Percentiles rank a stretch among this genome's conserved stretches.
phyloP scores from a whole-genome alignment of 2,113 vertebrate genomes.

The Melanotaenia duboulayi region DNA sequence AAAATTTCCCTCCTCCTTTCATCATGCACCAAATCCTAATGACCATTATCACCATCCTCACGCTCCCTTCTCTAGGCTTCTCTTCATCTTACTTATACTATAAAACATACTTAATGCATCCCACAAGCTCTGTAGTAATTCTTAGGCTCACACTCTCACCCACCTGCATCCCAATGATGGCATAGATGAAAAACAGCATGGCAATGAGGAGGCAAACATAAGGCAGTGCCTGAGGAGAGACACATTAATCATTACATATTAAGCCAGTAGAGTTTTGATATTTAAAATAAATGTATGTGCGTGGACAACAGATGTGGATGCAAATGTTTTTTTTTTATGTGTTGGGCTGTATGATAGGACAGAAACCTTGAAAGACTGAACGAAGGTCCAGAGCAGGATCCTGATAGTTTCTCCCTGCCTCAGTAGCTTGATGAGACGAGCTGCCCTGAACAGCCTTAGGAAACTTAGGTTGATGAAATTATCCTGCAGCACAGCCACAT shows the following conservation, averaged over 20 bases:
- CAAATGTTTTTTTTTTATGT: background rate
- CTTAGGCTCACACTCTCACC: slow-evolving; percentile 45
- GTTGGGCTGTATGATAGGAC: slow-evolving; percentile 12
- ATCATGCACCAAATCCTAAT: slow-evolving; percentile 18
- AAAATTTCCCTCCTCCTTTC: slow-evolving; percentile 8
- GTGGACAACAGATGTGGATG: background rate
- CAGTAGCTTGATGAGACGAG: slow-evolving; percentile 94
- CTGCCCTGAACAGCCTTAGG: slow-evolving; percentile 92
- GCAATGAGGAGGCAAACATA: slow-evolving; percentile 87
- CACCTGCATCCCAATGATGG: slow-evolving; percentile 89
- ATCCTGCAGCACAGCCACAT: slow-evolving; percentile 81
- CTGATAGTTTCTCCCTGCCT: slow-evolving; percentile 94
- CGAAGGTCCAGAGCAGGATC: slow-evolving; percentile 94
- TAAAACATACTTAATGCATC: slow-evolving; percentile 39
- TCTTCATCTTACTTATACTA: slow-evolving; percentile 23
- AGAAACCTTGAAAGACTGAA: slow-evolving; percentile 93
- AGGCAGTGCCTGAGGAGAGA: slow-evolving; percentile 81
- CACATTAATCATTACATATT: slow-evolving; percentile 27
- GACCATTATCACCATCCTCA: slow-evolving; percentile 24
- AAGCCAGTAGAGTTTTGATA: background rate
- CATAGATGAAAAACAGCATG: slow-evolving; percentile 89
- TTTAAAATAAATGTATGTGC: background rate
- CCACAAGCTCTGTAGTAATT: slow-evolving; percentile 20
- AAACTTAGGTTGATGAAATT: slow-evolving; percentile 98
- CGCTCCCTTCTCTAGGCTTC: slow-evolving; percentile 4